Conservation (phyloP, 92 coral and sea anemone genomes). For the Porites cylindrica region DNA sequence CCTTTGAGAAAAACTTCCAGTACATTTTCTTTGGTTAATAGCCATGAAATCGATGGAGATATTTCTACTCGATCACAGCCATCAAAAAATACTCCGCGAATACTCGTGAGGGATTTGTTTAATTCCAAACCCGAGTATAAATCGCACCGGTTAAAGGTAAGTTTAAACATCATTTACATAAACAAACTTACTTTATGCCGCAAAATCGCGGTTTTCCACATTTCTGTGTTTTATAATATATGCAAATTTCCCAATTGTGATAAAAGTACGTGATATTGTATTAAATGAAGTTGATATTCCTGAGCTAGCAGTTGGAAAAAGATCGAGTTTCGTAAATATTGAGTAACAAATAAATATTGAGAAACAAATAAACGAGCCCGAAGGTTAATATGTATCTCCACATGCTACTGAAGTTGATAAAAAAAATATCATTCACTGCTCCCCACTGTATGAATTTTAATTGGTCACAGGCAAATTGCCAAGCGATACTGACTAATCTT, state of each 20-base stretch:
- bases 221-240: background rate
- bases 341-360: too few species aligned
- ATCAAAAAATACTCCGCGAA: conserved; percentile 9
- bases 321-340: too few species aligned
- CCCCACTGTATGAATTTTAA: too few species aligned
- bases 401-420: too few species aligned
- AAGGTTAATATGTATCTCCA: too few species aligned
- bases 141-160: conserved; percentile 14
- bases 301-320: too few species aligned
- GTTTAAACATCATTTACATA: background rate
- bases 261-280: too few species aligned
- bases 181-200: background rate
- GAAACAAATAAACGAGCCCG: too few species aligned
- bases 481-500: too few species aligned
- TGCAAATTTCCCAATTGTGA: background rate
- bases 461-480: too few species aligned
- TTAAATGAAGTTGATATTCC: too few species aligned
- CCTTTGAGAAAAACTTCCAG: conserved; percentile 21
- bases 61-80: conserved; percentile 10
- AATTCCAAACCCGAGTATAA: background rate
- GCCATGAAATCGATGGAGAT: conserved; percentile 19
- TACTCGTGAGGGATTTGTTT: conserved; percentile 30
- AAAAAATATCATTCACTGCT: too few species aligned
- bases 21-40: background rate
- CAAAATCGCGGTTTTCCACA: background rate